A percentile compares a stretch with the other conserved stretches of the same genome.
phyloP scores from a whole-genome alignment of 2,888 invertebrate genomes.

The Pseudococcus longispinus region DNA sequence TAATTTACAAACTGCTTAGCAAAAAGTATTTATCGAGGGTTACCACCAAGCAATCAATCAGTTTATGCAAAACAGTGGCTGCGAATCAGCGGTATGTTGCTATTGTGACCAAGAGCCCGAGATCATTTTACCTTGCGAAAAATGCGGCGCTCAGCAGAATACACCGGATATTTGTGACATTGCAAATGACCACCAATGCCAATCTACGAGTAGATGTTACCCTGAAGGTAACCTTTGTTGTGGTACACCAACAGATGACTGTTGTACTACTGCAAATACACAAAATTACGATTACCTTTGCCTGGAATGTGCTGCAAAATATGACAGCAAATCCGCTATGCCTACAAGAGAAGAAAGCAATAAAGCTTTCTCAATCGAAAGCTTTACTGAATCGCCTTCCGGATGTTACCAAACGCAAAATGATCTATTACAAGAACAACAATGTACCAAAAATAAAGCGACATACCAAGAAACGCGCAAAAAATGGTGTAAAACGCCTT shows the following conservation, averaged over 20 bases:
- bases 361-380: neutral
- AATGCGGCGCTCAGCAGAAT: conserved; percentile 6
- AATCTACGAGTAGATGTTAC: conserved; percentile 18
- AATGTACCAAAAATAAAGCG: neutral
- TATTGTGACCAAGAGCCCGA: conserved; percentile 28
- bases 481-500: conserved; percentile 12
- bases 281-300: conserved; percentile 28
- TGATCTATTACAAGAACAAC: neutral
- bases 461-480: conserved; percentile 13
- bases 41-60: neutral
- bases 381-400: neutral
- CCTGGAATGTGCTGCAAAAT: neutral
- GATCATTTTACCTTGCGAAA: conserved; percentile 3
- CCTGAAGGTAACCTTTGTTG: conserved; percentile 1
- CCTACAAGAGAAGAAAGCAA: neutral
- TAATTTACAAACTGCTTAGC: conserved; percentile 7
- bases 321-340: neutral
- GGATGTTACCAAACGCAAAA: neutral
- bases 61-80: conserved; percentile 28
- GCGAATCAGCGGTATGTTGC: conserved; percentile 36
- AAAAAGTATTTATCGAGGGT: neutral
- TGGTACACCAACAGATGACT: conserved; percentile 6
- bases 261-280: conserved; percentile 19
- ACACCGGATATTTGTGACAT: conserved; percentile 9
- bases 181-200: conserved; percentile 6